Evolutionary conservation across 1,140 invertebrate species (phyloP).

Genomic region (Neodiprion pinetum): DNA sequence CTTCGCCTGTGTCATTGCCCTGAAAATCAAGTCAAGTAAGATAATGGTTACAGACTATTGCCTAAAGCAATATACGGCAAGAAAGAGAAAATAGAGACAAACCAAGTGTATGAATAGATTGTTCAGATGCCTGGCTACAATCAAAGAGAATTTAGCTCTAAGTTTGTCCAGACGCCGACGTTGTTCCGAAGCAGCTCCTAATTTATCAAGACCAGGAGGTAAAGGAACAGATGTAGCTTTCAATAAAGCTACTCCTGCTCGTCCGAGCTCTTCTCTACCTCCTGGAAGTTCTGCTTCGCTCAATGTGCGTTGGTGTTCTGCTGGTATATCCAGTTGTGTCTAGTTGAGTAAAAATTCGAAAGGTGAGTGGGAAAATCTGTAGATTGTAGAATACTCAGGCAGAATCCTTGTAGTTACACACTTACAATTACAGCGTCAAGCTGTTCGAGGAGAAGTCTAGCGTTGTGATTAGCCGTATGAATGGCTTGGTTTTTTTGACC

Average conservation of each 20-base stretch:
- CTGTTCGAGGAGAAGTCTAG: slow-evolving; percentile 78
- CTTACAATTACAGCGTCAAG: slow-evolving; percentile 83
- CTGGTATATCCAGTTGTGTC: slow-evolving; percentile 79
- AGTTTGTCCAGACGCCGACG: slow-evolving; percentile 84
- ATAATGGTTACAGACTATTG: slow-evolving; percentile 10
- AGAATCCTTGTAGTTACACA: slow-evolving; percentile 29
- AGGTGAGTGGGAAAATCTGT: not conserved
- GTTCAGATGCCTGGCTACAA: slow-evolving; percentile 86
- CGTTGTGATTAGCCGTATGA: slow-evolving; percentile 86
- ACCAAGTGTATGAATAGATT: slow-evolving; percentile 93
- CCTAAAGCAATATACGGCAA: not conserved
- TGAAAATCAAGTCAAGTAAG: slow-evolving; percentile 40
- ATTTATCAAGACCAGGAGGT: slow-evolving; percentile 61
- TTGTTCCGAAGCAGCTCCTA: slow-evolving; percentile 89
- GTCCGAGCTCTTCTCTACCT: slow-evolving; percentile 79
- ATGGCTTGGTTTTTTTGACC: slow-evolving; percentile 92
- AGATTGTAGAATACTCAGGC: not conserved
- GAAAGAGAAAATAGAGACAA: slow-evolving; percentile 12
- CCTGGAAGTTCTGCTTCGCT: slow-evolving; percentile 75
- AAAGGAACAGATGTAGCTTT: slow-evolving; percentile 70
- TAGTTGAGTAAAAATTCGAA: slow-evolving; percentile 37
- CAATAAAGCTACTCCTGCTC: slow-evolving; percentile 81
- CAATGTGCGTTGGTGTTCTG: slow-evolving; percentile 73
- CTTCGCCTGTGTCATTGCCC: slow-evolving; percentile 74
- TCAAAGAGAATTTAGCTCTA: slow-evolving; percentile 83